Base-by-base conservation (phyloP, 2,888 invertebrate species). In the Ormyrus thymus region DNA sequence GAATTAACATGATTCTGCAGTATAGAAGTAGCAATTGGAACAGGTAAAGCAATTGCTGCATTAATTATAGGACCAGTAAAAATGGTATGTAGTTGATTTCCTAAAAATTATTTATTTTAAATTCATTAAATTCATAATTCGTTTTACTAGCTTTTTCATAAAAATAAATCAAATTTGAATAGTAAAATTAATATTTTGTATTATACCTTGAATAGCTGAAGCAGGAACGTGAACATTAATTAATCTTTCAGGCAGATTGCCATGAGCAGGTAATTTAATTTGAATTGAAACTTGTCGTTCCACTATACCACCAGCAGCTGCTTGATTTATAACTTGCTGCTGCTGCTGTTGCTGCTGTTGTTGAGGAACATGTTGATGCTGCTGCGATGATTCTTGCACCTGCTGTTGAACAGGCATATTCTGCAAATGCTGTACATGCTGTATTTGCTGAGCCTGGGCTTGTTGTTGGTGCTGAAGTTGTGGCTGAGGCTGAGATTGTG, bases 181-280 rank as follows among this genome's bases (percentile, higher is more conserved):
- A 62, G 11, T 46, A 62, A 5, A 15, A 10, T 46, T 46, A 62
- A 66, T 66, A 29, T 7, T 62, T 46, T 50, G 55, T 11, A 50
- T 4, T 13, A 93, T 92, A 87, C 95, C 94, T 90, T 95, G 94
- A 71, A 97, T 92, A 48, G 96, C 96, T 10, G 96, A 94, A 45
- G 96, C 96, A 80, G 97, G 97, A 85, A 97, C 97, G 91, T 97
- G 96, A 87, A 97, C 96, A n/a, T 96, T 96, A 78, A 97, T 93
- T 62, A 96, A 93, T 81, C 96, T 93, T 46, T 93, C 93, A 83
- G 93, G 90, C 29, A 94, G 93, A 82, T 94, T 95, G 1, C 95
- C 93, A 87, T 95, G 95, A 58, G 95, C 94, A 3, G 96, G 96
- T 86, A 97, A 91, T 0, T 97, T 97, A 78, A 97, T 94, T 91